Evolutionary conservation across 2,113 vertebrate species (phyloP).

Genomic region (Pao palembangensis): DNA sequence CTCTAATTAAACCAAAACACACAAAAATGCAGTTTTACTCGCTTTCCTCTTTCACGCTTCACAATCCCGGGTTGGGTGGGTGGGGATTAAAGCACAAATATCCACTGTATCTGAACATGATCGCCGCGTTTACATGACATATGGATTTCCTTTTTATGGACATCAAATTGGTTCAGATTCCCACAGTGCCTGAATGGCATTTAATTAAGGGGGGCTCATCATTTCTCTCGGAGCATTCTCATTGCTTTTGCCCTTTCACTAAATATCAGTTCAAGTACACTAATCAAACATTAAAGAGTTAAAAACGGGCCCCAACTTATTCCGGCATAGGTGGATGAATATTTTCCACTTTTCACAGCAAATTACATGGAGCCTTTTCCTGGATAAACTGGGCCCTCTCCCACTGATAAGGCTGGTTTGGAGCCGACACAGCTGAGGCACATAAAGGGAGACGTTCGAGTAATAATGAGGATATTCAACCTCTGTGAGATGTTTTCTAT

Average conservation of each 20-base stretch:
- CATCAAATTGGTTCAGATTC: conserved; percentile 57
- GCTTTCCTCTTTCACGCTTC: conserved; percentile 47
- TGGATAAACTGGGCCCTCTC: conserved; percentile 69
- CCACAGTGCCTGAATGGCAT: conserved; percentile 65
- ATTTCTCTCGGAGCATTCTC: conserved; percentile 39
- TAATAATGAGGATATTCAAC: conserved; percentile 69
- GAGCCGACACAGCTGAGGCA: conserved; percentile 55
- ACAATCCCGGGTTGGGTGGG: conserved; percentile 13
- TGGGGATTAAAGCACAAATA: conserved; percentile 37
- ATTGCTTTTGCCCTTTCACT: conserved; percentile 53
- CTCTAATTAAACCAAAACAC: conserved; percentile 74
- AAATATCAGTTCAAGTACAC: conserved; percentile 67
- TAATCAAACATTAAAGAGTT: conserved; percentile 70
- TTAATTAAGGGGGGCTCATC: conserved; percentile 69
- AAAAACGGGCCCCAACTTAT: conserved; percentile 53
- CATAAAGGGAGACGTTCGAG: conserved; percentile 58
- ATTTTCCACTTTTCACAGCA: conserved; percentile 66
- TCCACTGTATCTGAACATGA: conserved; percentile 43
- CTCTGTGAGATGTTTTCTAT: conserved; percentile 64
- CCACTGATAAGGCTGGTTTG: conserved; percentile 61
- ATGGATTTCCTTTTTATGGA: conserved; percentile 59
- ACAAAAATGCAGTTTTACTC: conserved; percentile 54
- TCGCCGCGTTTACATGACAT: conserved; percentile 56
- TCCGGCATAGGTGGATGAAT: conserved; percentile 56
- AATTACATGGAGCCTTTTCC: conserved; percentile 64